These are phyloP conservation scores for Gobiocypris rarus DNA, from an alignment of 2,113 vertebrate species.

Conservation along the genomic window DNA sequence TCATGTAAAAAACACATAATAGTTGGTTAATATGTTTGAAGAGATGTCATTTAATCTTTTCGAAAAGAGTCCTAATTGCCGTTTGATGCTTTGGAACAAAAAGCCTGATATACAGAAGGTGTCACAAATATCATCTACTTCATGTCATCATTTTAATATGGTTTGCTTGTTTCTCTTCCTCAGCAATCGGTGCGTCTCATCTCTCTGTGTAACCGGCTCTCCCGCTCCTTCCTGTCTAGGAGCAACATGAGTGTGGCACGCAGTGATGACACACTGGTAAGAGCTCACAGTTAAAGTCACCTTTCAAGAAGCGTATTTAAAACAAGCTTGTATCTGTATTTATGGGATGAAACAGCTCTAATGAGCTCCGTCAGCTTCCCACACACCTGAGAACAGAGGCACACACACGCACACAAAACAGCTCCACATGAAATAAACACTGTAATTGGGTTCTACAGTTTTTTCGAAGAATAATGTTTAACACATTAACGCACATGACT, in stretches of 20 bases:
- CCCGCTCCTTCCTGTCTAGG: conserved; percentile 95
- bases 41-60: neutral
- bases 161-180: conserved; percentile 53
- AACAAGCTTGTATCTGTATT: neutral
- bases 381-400: neutral
- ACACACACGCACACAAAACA: neutral
- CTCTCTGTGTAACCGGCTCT: conserved; percentile 98
- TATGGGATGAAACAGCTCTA: neutral
- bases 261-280: conserved; percentile 97
- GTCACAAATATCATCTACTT: neutral
- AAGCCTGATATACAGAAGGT: neutral
- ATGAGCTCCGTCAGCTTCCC: neutral
- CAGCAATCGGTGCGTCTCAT: conserved; percentile 99
- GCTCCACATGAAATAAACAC: neutral
- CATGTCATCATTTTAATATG: neutral
- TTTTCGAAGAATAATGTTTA: neutral
- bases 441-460: neutral
- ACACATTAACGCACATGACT: neutral
- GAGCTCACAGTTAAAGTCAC: conserved; percentile 50
- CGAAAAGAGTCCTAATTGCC: neutral
- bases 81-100: conserved; percentile 24
- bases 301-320: neutral
- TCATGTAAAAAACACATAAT: neutral
- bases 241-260: conserved; percentile 97
- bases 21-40: neutral